phyloP scores from a whole-genome alignment of 2,888 invertebrate genomes.

The Hirtodrosophila alboralis region DNA sequence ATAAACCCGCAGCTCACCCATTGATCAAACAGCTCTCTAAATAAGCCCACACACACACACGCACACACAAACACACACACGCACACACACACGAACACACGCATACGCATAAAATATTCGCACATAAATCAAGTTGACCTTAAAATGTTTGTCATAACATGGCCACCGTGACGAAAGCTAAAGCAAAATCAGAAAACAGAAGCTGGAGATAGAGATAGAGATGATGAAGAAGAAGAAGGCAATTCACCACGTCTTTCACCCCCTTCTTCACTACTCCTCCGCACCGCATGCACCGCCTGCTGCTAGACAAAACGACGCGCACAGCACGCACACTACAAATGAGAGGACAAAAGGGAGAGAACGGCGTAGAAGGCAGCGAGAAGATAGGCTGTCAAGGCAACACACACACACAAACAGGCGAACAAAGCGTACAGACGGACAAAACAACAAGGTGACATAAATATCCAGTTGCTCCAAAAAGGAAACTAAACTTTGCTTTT shows the following conservation, averaged over 20 bases:
- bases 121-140: constrained; percentile 75
- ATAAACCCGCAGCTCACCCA: constrained; percentile 3
- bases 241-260: not conserved
- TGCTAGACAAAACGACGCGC: constrained; percentile 16
- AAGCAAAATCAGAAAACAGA: no score
- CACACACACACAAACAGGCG: constrained; percentile 24
- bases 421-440: constrained; percentile 4
- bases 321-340: constrained; percentile 16
- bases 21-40: constrained; percentile 19
- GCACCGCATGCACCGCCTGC: constrained; percentile 12
- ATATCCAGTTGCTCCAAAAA: constrained; percentile 70
- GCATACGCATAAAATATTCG: constrained; percentile 44
- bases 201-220: constrained; percentile 10
- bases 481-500: constrained; percentile 68
- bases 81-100: constrained; percentile 20
- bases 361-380: not conserved
- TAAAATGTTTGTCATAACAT: constrained; percentile 67
- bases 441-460: constrained; percentile 71
- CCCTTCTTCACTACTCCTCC: not conserved
- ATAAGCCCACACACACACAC: constrained; percentile 22
- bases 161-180: constrained; percentile 38
- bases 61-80: constrained; percentile 21
- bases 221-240: no score
- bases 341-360: constrained; percentile 1
- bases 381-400: constrained; percentile 56